A percentile compares a stretch with the other conserved stretches of the same genome.
Conservation (phyloP, 2,888 invertebrate species). For the Balanococcus diminutus region DNA sequence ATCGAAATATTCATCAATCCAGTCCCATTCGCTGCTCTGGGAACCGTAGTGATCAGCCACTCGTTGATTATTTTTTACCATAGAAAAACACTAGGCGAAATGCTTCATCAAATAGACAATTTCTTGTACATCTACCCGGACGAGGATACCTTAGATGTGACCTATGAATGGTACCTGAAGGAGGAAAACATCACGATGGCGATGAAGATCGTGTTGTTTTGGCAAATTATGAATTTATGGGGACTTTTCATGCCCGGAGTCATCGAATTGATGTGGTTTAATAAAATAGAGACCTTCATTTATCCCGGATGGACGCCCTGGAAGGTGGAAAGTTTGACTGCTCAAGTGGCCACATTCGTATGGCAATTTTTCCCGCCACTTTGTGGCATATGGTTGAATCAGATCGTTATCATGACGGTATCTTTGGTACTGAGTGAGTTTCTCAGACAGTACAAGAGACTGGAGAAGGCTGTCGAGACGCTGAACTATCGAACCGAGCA, state of each 20-base stretch:
- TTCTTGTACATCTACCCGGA: not conserved
- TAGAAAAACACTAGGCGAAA: not conserved
- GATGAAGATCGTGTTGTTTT: not conserved
- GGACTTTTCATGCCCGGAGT: not conserved
- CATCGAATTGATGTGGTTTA: not conserved
- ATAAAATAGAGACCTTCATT: not conserved
- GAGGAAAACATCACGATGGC: not conserved
- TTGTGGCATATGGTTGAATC: not conserved
- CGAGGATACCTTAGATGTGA: not conserved
- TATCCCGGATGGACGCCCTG: constrained; percentile 8
- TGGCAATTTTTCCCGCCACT: not conserved
- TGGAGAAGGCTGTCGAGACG: not conserved
- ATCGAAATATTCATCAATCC: not conserved
- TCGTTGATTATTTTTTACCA: not conserved
- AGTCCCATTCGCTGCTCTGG: not conserved
- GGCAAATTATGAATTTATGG: not conserved
- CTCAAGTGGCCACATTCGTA: not conserved
- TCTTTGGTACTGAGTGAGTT: not conserved
- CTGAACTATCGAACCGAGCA: not conserved
- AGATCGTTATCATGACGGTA: not conserved
- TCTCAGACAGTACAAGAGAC: not conserved
- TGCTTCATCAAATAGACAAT: not conserved
- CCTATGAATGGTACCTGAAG: not conserved
- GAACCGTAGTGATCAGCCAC: not conserved
- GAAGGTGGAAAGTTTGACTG: not conserved